A percentile compares a stretch with the other conserved stretches of the same genome.
Conservation (phyloP, 2,888 invertebrate genomes). For the Yponomeuta plumbellus region DNA sequence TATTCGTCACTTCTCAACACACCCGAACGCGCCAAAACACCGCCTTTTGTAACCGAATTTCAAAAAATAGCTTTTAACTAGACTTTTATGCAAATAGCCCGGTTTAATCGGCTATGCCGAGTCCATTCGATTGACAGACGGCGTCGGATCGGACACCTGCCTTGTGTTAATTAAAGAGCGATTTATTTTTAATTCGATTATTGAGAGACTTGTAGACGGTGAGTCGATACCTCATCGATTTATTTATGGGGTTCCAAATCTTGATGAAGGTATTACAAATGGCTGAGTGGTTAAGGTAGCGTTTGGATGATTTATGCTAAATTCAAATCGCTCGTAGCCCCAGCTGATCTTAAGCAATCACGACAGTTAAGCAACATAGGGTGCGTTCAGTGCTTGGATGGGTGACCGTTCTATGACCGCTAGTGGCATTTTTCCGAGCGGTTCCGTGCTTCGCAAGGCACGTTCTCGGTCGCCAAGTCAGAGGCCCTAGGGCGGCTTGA, state of each 20-base stretch:
- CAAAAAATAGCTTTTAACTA: constrained; percentile 2
- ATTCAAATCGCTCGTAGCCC: too few species aligned
- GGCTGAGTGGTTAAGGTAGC: neutral
- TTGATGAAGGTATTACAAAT: neutral
- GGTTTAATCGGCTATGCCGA: constrained; percentile 7
- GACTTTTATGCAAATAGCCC: constrained; percentile 8
- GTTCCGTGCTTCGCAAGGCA: too few species aligned
- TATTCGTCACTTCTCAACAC: neutral
- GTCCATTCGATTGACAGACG: constrained; percentile 6
- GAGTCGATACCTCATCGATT: neutral
- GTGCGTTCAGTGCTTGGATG: too few species aligned
- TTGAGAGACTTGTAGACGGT: neutral
- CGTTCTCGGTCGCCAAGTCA: too few species aligned
- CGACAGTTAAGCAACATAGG: too few species aligned
- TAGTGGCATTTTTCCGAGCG: too few species aligned
- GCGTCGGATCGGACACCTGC: constrained; percentile 17
- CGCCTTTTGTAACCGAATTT: neutral
- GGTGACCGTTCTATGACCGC: too few species aligned
- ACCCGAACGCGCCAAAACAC: neutral
- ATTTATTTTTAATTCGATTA: constrained; percentile 28
- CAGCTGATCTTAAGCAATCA: too few species aligned
- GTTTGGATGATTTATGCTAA: neutral
- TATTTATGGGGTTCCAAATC: neutral
- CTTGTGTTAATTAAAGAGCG: constrained; percentile 33
- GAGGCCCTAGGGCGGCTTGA: too few species aligned